Conservation (phyloP, 92 coral and sea anemone genomes). For the Bergia puertoricense region DNA sequence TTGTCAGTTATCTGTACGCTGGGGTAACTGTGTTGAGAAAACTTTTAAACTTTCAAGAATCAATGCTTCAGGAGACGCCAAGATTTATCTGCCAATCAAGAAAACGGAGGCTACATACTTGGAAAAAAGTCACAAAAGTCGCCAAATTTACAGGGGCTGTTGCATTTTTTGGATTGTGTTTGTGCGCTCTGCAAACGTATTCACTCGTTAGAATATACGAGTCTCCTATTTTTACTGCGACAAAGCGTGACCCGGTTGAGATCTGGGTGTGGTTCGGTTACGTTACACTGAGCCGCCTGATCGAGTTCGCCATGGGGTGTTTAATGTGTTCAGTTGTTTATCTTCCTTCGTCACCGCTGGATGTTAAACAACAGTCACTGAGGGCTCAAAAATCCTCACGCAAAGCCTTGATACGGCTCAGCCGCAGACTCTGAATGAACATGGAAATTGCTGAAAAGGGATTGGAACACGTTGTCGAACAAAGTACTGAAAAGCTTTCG, state of each 20-base stretch:
- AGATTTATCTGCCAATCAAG: not conserved
- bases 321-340: conserved; percentile 30
- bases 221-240: not conserved
- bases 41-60: not conserved
- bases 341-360: conserved; percentile 2
- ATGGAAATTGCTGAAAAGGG: not conserved
- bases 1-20: conserved; percentile 26
- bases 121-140: conserved; percentile 14
- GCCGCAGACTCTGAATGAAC: not conserved
- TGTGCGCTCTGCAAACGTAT: conserved; percentile 20
- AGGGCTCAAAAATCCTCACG: not conserved
- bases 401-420: not conserved
- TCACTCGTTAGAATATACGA: conserved; percentile 17
- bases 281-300: conserved; percentile 1
- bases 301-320: conserved; percentile 25
- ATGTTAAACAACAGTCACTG: conserved; percentile 3
- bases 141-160: conserved; percentile 35
- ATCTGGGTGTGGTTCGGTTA: conserved; percentile 28
- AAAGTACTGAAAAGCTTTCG: too few species aligned
- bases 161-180: conserved; percentile 28
- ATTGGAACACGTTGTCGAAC: too few species aligned
- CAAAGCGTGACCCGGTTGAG: conserved; percentile 14
- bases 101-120: not conserved
- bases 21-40: conserved; percentile 21
- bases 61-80: not conserved